Percentiles rank a stretch among this genome's conserved stretches.
These are phyloP conservation scores for Morone saxatilis DNA, from an alignment of 2,113 vertebrate genomes.

Conservation along the genomic window DNA sequence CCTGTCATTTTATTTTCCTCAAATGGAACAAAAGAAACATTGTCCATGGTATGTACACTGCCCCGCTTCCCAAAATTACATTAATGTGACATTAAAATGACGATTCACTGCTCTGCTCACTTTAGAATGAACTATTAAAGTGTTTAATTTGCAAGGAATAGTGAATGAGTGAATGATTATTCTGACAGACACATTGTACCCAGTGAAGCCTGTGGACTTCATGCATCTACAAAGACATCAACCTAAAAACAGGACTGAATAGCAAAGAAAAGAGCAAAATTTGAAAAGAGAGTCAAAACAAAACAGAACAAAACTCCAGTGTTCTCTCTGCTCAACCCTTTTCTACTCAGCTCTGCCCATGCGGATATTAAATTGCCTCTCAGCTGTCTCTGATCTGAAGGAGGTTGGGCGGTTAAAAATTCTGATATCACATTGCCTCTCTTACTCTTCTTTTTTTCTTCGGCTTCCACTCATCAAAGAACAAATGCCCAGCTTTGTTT, in stretches of 20 bases:
- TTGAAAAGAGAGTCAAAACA: slow-evolving; percentile 26
- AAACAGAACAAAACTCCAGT: slow-evolving; percentile 59
- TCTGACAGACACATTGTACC: background rate
- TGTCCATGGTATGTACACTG: background rate
- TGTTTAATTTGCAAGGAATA: background rate
- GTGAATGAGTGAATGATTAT: background rate
- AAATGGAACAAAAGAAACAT: background rate
- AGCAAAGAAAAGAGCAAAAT: slow-evolving; percentile 10
- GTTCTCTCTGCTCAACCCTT: slow-evolving; percentile 41
- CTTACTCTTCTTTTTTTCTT: slow-evolving; percentile 13
- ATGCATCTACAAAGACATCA: slow-evolving; percentile 27
- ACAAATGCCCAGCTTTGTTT: slow-evolving; percentile 22
- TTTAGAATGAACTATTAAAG: background rate
- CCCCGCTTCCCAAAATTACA: background rate
- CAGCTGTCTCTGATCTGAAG: slow-evolving; percentile 60
- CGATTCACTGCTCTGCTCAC: background rate
- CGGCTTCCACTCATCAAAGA: background rate
- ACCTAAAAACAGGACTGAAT: slow-evolving; percentile 20
- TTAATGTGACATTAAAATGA: background rate
- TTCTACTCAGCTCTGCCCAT: slow-evolving; percentile 50
- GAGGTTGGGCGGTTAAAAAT: slow-evolving; percentile 51
- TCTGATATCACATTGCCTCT: slow-evolving; percentile 37
- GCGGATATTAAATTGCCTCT: slow-evolving; percentile 68
- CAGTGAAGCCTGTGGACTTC: background rate
- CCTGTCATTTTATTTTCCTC: background rate